Percentiles rank a stretch among this genome's conserved stretches.
Evolutionary conservation across 2,888 invertebrate genomes (phyloP).

Genomic region (Ochropacha duplaris): DNA sequence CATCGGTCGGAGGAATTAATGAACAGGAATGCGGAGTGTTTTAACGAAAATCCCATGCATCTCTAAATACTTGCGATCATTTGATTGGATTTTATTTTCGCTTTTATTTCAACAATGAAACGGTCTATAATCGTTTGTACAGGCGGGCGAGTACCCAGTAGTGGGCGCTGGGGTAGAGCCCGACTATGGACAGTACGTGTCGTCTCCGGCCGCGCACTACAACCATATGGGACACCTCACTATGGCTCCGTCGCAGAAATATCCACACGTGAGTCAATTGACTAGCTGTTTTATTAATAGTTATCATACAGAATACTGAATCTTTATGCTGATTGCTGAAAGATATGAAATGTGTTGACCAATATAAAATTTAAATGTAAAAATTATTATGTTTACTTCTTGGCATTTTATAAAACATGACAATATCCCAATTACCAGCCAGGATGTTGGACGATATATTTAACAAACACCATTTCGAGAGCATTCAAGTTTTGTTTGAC

Average conservation of each 20-base stretch:
- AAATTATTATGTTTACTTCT: too few species aligned
- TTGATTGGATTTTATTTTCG: background rate
- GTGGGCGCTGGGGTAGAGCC: constrained; percentile 71
- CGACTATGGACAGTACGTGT: constrained; percentile 79
- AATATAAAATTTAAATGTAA: background rate
- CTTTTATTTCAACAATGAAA: background rate
- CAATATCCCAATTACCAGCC: too few species aligned
- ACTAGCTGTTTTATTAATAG: background rate
- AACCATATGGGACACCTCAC: constrained; percentile 81
- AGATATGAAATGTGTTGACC: too few species aligned
- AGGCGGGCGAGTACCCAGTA: constrained; percentile 75
- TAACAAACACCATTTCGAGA: too few species aligned
- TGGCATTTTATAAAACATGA: too few species aligned
- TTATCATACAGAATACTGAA: background rate
- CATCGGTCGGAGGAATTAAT: too few species aligned
- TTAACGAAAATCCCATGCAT: too few species aligned
- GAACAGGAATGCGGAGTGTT: too few species aligned
- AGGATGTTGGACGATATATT: too few species aligned
- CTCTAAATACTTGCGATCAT: too few species aligned
- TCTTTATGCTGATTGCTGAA: background rate
- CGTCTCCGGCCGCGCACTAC: constrained; percentile 76
- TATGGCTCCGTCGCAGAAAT: constrained; percentile 80
- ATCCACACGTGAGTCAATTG: constrained; percentile 69
- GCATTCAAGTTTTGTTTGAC: too few species aligned
- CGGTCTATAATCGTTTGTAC: constrained; percentile 7